Evolutionary conservation across 2,888 invertebrate genomes (phyloP), one percentile per base, ranked within the genome.

Genomic region (Alloplasta piceator): DNA sequence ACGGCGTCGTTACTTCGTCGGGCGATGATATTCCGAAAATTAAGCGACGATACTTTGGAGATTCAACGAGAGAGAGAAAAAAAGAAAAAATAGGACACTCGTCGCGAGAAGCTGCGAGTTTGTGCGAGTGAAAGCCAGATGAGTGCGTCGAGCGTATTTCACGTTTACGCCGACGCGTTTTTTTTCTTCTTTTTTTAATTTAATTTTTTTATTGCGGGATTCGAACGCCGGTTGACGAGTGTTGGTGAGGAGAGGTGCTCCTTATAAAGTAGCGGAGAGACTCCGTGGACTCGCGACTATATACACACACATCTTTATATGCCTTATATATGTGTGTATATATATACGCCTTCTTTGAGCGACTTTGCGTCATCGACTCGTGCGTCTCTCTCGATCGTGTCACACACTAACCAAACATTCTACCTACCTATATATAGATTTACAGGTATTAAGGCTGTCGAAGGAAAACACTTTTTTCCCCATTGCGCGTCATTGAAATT

Each of bases 251-350:
- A 83, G 86, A 83, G 86, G 85, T 89, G 88, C 89, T 90, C 90
- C 90, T 90, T 90, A 90, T 90, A 90, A 90, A 90, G 90, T 89
- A 89, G 88, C 87, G 80, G 85, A 86, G 80, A 76, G 76, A 50
- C 72, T 73, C 76, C 38, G 48, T 61, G 55, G 66, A 38, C 83
- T 56, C 86, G 80, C 84, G 85, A 78, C 85, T 81, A 86, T 86
- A 86, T n/a, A n/a, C n/a, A n/a, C n/a, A n/a, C n/a, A n/a, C n/a
- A n/a, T n/a, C n/a, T n/a, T n/a, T n/a, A n/a, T n/a, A n/a, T n/a
- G n/a, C n/a, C n/a, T n/a, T n/a, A n/a, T n/a, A n/a, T n/a, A n/a
- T n/a, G n/a, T n/a, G n/a, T 71, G 67, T 71, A 75, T 52, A 73
- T 52, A 77, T 76, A 80, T 86, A 87, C 88, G 89, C 89, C 90